Evolutionary conservation across 2,113 vertebrate species (phyloP).

Genomic region (Oreamnos americanus): DNA sequence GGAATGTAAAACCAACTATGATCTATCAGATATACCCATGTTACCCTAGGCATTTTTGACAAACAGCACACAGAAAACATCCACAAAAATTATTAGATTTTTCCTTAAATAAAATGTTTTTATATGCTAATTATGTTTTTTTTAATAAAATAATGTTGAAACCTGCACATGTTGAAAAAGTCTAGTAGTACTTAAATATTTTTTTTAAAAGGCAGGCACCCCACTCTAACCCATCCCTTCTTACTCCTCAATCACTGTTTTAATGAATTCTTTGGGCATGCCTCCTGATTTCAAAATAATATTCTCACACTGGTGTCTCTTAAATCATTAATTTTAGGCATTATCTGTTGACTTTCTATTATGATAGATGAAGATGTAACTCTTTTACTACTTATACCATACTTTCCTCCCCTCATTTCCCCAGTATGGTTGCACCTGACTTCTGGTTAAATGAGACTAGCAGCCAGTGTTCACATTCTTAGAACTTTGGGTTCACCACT

Average conservation of each 20-base stretch:
- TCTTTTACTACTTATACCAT: neutral
- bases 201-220: neutral
- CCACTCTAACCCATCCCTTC: neutral
- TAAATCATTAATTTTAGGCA: neutral
- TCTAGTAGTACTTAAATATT: neutral
- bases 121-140: conserved; percentile 22
- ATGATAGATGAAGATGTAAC: neutral
- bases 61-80: neutral
- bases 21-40: neutral
- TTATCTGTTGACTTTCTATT: neutral
- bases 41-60: neutral
- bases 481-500: neutral
- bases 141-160: neutral
- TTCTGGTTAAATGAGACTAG: neutral
- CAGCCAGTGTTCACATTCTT: neutral
- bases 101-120: neutral
- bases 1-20: neutral
- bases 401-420: neutral
- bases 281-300: conserved; percentile 12
- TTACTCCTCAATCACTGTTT: neutral
- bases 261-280: neutral
- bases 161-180: neutral
- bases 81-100: neutral
- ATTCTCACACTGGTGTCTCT: neutral
- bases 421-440: neutral